Evolutionary conservation across 2,888 invertebrate species (phyloP).

Genomic region (Phengaris alcon): DNA sequence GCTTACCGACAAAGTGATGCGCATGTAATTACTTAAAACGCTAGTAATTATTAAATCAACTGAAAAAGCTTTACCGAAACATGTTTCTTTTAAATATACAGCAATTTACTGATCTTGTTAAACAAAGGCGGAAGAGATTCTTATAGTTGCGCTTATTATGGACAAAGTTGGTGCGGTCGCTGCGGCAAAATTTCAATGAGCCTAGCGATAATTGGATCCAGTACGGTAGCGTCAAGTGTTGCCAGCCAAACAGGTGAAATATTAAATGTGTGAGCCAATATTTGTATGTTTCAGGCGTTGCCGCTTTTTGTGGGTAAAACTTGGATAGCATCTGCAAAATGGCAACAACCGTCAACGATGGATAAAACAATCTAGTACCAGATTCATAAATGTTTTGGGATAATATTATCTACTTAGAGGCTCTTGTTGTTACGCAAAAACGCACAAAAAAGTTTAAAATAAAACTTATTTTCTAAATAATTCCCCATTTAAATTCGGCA

Average conservation of each 20-base stretch:
- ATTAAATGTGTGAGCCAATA: background rate
- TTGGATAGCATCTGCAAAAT: no score
- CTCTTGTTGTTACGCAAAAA: no score
- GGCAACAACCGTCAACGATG: no score
- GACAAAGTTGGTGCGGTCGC: slow-evolving; percentile 39
- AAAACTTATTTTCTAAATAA: no score
- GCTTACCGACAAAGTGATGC: slow-evolving; percentile 6
- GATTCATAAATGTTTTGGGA: no score
- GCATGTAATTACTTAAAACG: slow-evolving; percentile 19
- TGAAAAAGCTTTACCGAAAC: slow-evolving; percentile 6
- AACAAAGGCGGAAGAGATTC: slow-evolving; percentile 35
- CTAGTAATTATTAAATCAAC: slow-evolving; percentile 9
- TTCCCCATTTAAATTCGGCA: no score
- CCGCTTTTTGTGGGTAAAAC: no score
- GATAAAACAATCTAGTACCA: no score
- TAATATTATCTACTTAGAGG: no score
- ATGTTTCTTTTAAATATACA: slow-evolving; percentile 16
- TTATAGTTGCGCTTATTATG: slow-evolving; percentile 38
- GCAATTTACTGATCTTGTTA: slow-evolving; percentile 30
- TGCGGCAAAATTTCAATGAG: slow-evolving; percentile 41
- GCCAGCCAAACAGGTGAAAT: slow-evolving; percentile 29
- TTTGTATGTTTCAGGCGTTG: background rate
- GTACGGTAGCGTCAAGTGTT: slow-evolving; percentile 31
- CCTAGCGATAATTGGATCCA: slow-evolving; percentile 40
- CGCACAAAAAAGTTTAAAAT: no score